phyloP scores from a whole-genome alignment of 2,888 invertebrate species.

The Noctuana brunneofusca region DNA sequence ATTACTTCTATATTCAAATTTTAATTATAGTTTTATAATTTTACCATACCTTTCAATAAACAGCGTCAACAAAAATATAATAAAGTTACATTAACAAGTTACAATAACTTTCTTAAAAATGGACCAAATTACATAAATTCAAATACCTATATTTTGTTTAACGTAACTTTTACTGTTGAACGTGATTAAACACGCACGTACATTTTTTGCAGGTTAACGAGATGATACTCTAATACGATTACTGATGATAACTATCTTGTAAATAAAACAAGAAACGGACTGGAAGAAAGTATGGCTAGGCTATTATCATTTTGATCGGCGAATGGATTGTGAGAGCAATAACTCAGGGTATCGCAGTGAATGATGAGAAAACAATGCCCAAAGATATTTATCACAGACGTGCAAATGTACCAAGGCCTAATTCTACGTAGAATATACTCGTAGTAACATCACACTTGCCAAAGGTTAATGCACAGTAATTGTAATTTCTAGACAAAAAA shows the following conservation, averaged over 20 bases:
- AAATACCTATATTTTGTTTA: constrained; percentile 11
- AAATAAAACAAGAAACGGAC: constrained; percentile 46
- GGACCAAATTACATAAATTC: neutral
- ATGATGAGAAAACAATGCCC: constrained; percentile 56
- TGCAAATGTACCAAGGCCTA: constrained; percentile 52
- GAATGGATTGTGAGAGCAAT: constrained; percentile 50
- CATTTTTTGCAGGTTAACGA: constrained; percentile 40
- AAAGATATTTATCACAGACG: constrained; percentile 54
- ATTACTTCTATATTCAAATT: no score
- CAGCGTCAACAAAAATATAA: no score
- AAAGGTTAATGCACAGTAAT: neutral
- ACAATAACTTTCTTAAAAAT: no score
- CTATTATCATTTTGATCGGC: constrained; percentile 50
- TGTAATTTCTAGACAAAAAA: neutral
- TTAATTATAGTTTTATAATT: no score
- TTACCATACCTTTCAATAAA: no score
- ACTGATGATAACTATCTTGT: constrained; percentile 38
- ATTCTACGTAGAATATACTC: constrained; percentile 35
- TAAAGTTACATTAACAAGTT: no score
- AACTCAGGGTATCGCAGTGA: constrained; percentile 56
- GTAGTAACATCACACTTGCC: constrained; percentile 4
- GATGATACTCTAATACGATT: constrained; percentile 34
- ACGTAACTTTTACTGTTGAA: constrained; percentile 30
- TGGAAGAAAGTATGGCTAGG: constrained; percentile 56
- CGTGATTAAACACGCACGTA: constrained; percentile 31